Evolutionary conservation across 2,113 vertebrate genomes (phyloP), one percentile per base, ranked within the genome.

Genomic region (Sebastes schlegelii): DNA sequence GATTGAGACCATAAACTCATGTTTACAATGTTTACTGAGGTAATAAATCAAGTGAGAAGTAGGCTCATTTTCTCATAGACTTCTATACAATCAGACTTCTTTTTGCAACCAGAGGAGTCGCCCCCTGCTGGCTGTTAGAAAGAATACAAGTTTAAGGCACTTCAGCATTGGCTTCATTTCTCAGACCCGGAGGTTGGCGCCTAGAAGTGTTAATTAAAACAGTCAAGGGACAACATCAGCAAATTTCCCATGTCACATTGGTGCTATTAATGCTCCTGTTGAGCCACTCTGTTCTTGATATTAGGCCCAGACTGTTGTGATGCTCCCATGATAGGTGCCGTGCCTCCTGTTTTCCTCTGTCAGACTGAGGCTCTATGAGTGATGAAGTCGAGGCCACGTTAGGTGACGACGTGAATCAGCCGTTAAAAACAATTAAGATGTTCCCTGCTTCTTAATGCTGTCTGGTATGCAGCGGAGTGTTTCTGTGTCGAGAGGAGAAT

Each of bases 401-500:
- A 60, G 69, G 65, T 17, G 70, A 40, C 6, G 5, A 6, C 40
- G 12, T 57, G 57, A 79, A 82, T 57, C 34, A 14, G 49, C 26
- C 48, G 4, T 58, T 74, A 26, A 26, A 66, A 86, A 54, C 73
- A 58, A 77, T 76, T 51, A 80, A 79, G 85, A 86, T 70, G 88
- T 61, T 52, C 61, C 61, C 14, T 48, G 67, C 60, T 49, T 80
- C 80, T 84, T 74, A 88, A 86, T 86, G 70, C 76, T 46, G 79
- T 67, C 81, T 84, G 85, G 71, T 79, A 82, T 87, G 85, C 77
- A 12, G 46, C 64, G 2, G 45, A 8, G 62, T 60, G 84, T 65
- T 58, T 71, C 74, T 74, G 65, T 74, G 67, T 64, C 16, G 3
- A 58, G 79, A 61, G 19, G 58, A 48, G 49, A 76, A 80, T 88